Evolutionary conservation across 2,888 invertebrate genomes (phyloP).

Genomic region (Acheta domesticus): DNA sequence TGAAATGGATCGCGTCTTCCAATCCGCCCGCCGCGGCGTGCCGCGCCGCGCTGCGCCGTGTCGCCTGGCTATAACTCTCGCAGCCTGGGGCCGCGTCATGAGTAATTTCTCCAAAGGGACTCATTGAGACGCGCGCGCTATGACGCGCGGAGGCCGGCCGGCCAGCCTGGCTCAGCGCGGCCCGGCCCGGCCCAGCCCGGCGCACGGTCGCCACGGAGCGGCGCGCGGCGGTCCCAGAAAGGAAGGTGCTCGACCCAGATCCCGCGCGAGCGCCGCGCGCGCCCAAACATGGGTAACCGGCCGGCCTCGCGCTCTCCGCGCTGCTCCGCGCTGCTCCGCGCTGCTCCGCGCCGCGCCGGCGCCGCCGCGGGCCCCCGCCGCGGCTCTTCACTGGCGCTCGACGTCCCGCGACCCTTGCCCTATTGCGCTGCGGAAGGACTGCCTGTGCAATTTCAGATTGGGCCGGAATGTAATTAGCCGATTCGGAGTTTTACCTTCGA

Average conservation of each 20-base stretch:
- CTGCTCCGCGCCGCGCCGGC: neutral
- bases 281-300: neutral
- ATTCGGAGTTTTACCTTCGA: no score
- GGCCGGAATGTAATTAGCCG: no score
- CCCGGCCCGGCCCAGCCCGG: neutral
- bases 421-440: neutral
- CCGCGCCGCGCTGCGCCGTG: no score
- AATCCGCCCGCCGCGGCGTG: no score
- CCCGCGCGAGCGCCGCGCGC: neutral
- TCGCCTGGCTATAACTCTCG: no score
- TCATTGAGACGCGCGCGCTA: neutral
- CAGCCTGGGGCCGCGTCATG: neutral
- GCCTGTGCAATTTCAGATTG: no score
- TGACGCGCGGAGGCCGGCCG: neutral
- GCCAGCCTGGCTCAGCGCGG: neutral
- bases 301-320: neutral
- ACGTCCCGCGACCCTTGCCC: neutral
- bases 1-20: no score
- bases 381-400: no score
- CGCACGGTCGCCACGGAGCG: no score
- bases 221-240: neutral
- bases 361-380: neutral
- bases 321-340: neutral
- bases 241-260: neutral
- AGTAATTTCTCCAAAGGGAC: neutral